Evolutionary conservation across 1,140 invertebrate genomes (phyloP), one percentile per base, ranked within the genome.

Genomic region (Calephelis nemesis): DNA sequence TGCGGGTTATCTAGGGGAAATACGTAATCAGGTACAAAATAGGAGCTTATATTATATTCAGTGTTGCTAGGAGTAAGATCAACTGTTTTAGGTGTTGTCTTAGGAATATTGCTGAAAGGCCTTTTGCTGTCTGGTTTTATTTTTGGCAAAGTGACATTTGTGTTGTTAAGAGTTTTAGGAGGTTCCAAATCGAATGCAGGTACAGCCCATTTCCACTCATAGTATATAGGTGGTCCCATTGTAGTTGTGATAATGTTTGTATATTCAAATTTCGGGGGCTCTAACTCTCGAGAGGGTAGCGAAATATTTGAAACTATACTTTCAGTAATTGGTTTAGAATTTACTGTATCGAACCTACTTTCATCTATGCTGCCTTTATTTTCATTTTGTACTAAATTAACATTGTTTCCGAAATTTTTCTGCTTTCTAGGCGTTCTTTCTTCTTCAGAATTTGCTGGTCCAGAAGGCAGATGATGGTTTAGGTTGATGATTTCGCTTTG

Each of bases 121-220:
- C 78, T 82, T 47, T 79, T 79, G 0, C 72, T 79, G 63, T 69
- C 74, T 19, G 75, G 69, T 68, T 81, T 47, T 65, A 70, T 19
- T 71, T 76, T 73, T 7, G 71, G 66, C 3, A 63, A 54, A 3
- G 77, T 81, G 7, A 65, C 69, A 72, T 81, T 79, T 13, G 81
- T 84, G 10, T 62, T 69, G 15, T 87, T 87, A n/a, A 70, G 71
- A 42, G 77, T 63, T 65, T 88, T 90, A 0, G 93, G 93, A 48
- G 93, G 93, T 72, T 93, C 91, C 11, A 94, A 76, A 45, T 92
- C 93, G 67, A 93, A 92, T 0, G 93, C 93, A 7, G 93, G 93
- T 12, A 93, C 91, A 12, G 93, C 93, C 93, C 93, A 94, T 76
- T 94, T 94, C 93, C 93, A 94, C 75, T 94, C 93, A 65, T 93